A percentile compares a stretch with the other conserved stretches of the same genome.
Evolutionary conservation across 2,888 invertebrate genomes (phyloP).

Genomic region (Chirona hameri): DNA sequence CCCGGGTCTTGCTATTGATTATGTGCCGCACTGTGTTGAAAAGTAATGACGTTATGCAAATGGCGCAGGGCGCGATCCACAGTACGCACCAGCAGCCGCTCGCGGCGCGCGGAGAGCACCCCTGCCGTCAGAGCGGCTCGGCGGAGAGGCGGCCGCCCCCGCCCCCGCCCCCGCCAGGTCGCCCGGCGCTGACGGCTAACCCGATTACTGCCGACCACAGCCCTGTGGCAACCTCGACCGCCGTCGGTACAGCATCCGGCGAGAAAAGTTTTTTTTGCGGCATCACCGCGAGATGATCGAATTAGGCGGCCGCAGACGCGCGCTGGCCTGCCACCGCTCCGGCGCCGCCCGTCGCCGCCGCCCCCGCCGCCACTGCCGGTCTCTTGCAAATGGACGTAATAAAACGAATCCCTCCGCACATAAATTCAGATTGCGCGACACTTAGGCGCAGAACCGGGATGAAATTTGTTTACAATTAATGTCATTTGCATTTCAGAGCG

Average conservation of each 20-base stretch:
- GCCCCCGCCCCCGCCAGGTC: background rate
- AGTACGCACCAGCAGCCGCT: background rate
- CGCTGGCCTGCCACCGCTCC: background rate
- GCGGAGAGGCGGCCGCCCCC: background rate
- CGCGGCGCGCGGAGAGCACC: background rate
- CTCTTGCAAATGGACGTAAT: background rate
- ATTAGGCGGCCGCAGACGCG: background rate
- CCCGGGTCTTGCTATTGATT: background rate
- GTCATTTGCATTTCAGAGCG: slow-evolving; percentile 24
- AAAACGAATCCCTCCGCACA: slow-evolving; percentile 24
- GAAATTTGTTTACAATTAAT: slow-evolving; percentile 28
- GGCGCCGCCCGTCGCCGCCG: too few species aligned
- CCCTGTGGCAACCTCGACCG: background rate
- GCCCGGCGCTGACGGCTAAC: slow-evolving; percentile 1
- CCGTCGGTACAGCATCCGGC: background rate
- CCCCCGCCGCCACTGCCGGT: background rate
- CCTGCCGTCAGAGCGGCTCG: background rate
- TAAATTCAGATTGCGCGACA: slow-evolving; percentile 23
- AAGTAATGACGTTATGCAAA: slow-evolving; percentile 28
- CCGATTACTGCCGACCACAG: background rate
- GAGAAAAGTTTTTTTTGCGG: background rate
- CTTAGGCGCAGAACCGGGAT: slow-evolving; percentile 2
- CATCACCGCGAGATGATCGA: background rate
- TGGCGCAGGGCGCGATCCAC: background rate
- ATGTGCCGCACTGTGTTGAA: background rate